phyloP scores from a whole-genome alignment of 2,113 vertebrate species.

The Crotalus viridis region DNA sequence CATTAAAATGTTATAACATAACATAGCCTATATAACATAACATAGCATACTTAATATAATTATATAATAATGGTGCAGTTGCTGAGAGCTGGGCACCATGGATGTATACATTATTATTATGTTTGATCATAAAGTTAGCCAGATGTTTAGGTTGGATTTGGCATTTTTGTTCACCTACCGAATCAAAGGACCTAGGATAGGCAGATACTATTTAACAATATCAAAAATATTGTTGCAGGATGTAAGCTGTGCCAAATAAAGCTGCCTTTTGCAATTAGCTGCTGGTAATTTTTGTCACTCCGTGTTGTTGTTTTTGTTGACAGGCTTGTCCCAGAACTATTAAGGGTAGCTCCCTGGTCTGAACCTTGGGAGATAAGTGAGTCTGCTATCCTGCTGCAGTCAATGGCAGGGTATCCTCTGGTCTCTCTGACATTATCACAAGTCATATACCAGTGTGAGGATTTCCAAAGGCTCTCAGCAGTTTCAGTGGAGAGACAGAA shows the following conservation, averaged over 20 bases:
- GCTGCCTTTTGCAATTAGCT: not conserved
- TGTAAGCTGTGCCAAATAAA: not conserved
- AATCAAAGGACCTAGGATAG: not conserved
- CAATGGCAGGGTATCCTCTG: not conserved
- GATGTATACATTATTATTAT: not conserved
- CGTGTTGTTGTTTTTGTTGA: not conserved
- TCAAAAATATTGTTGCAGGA: not conserved
- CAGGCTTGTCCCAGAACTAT: not conserved
- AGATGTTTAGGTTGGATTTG: not conserved
- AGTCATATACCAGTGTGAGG: not conserved
- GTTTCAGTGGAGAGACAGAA: not conserved
- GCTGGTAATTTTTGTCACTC: not conserved
- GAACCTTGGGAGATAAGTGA: not conserved
- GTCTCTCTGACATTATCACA: not conserved
- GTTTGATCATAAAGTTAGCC: not conserved
- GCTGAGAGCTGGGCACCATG: not conserved
- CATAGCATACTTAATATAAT: not conserved
- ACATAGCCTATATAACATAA: not conserved
- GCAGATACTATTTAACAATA: not conserved
- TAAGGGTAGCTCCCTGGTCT: not conserved
- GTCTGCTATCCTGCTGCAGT: not conserved
- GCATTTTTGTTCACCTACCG: not conserved
- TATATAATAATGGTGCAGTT: not conserved
- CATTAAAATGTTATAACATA: not conserved
- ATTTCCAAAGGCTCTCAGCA: not conserved